Percentiles rank a stretch among this genome's conserved stretches.
Conservation (phyloP, 2,113 vertebrate genomes). For the Helogale parvula region DNA sequence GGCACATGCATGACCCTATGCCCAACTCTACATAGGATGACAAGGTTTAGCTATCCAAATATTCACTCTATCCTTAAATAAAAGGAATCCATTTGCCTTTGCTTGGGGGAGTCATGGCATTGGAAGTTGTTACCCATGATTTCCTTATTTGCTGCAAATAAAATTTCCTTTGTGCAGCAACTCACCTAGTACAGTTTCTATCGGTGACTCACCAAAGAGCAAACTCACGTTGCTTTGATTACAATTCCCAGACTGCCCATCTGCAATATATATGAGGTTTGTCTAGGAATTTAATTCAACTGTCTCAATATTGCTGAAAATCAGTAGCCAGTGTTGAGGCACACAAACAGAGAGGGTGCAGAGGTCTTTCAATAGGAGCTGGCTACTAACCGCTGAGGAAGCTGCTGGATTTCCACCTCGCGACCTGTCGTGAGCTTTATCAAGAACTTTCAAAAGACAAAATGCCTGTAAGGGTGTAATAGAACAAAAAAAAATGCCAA, state of each 20-base stretch:
- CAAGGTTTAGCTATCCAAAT: not conserved
- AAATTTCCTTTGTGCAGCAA: not conserved
- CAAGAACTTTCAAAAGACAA: not conserved
- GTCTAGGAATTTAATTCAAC: not conserved
- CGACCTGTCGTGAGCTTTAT: not conserved
- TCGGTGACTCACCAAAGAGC: not conserved
- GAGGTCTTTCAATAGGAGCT: rapidly evolving
- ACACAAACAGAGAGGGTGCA: rapidly evolving
- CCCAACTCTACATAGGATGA: not conserved
- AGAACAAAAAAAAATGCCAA: not conserved
- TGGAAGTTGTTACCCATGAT: not conserved
- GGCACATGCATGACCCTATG: not conserved
- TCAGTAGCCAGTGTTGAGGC: no score
- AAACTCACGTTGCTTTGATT: not conserved
- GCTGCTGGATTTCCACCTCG: no score
- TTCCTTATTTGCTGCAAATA: not conserved
- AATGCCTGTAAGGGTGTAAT: not conserved
- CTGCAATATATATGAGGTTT: not conserved
- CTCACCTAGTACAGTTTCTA: not conserved
- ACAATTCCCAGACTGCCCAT: not conserved
- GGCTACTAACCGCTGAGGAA: not conserved
- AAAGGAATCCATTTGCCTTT: not conserved
- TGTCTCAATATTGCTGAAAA: not conserved
- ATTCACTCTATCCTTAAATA: not conserved
- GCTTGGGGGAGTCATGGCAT: not conserved